These are phyloP conservation scores for Pipa parva DNA, from an alignment of 2,113 vertebrate species.

Conservation along the genomic window DNA sequence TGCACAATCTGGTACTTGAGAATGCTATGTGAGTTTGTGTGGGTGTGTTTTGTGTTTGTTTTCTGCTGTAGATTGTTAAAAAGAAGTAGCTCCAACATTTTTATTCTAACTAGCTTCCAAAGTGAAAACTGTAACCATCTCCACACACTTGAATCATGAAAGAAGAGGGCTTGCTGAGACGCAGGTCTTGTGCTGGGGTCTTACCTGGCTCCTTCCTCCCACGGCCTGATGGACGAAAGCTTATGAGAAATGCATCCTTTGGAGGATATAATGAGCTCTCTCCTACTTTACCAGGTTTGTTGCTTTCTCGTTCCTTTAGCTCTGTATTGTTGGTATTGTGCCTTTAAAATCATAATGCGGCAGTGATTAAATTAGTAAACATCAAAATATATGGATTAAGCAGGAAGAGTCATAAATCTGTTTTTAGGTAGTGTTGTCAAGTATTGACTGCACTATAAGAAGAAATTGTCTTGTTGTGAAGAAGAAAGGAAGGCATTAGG, in stretches of 20 bases:
- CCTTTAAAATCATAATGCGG: background rate
- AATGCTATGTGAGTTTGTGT: background rate
- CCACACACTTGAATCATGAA: constrained; percentile 77
- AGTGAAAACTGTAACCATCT: constrained; percentile 55
- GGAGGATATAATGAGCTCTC: constrained; percentile 93
- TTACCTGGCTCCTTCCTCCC: constrained; percentile 69
- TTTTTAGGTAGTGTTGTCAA: no score
- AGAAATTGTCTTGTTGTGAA: no score
- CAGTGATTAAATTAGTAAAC: background rate
- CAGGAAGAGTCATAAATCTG: background rate
- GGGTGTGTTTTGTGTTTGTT: constrained; percentile 1
- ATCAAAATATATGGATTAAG: constrained; percentile 3
- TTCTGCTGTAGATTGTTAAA: constrained; percentile 45
- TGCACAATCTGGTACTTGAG: background rate
- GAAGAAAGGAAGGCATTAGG: no score
- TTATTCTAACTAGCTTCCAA: constrained; percentile 64
- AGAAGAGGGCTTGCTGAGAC: constrained; percentile 78
- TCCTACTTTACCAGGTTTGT: constrained; percentile 87
- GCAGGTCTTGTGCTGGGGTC: constrained; percentile 80
- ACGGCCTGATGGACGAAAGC: constrained; percentile 84
- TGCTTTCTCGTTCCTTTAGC: constrained; percentile 31
- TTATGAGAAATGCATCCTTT: constrained; percentile 95
- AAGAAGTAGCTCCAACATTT: constrained; percentile 59
- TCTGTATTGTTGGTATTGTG: background rate
- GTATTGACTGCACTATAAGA: no score